Evolutionary conservation across 2,113 vertebrate genomes (phyloP), one percentile per base, ranked within the genome.

Genomic region (Lutjanus erythropterus): DNA sequence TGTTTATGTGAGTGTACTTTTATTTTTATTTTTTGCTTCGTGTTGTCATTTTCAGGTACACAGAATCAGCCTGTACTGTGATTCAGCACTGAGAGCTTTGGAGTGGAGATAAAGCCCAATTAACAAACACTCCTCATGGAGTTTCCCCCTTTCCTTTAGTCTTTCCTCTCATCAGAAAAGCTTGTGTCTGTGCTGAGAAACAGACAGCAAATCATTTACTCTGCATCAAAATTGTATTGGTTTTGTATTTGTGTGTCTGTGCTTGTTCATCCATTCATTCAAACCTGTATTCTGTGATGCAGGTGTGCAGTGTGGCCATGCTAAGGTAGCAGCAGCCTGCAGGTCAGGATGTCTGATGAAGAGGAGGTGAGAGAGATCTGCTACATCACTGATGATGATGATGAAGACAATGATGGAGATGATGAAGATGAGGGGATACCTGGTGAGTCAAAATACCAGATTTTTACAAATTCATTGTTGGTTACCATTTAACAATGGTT

Each of bases 331-430:
- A 81, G 55, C 33, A 23, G 76, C 70, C 14, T 37, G 29, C 44
- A 42, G 42, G 73, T 69, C 66, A 87, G 75, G 71, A 92, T 93
- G 90, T 89, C 80, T 79, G 85, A 87, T 44, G 78, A 76, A 50
- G 81, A 85, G 41, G 85, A 85, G 27, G 56, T 55, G 46, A 12
- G 1, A 0, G 79, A 71, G 11, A 58, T 85, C 58, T 74, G 52
- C 56, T 66, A 68, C 49, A 19, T 79, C 62, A 86, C 41, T 21
- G 86, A 89, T 59, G 81, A 49, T 59, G 81, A 49, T 14, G 80
- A 85, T 0, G 58, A 71, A n/a, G 79, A 84, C 66, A 71, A 61
- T 1, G 52, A 86, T 31, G 68, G 72, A 29, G 87, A 81, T 10
- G 81, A 81, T n/a, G 87, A 91, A 62, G 86, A 88, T 3, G 81